Evolutionary conservation across 2,888 invertebrate species (phyloP), one percentile per base, ranked within the genome.

Genomic region (Lymantria monacha): DNA sequence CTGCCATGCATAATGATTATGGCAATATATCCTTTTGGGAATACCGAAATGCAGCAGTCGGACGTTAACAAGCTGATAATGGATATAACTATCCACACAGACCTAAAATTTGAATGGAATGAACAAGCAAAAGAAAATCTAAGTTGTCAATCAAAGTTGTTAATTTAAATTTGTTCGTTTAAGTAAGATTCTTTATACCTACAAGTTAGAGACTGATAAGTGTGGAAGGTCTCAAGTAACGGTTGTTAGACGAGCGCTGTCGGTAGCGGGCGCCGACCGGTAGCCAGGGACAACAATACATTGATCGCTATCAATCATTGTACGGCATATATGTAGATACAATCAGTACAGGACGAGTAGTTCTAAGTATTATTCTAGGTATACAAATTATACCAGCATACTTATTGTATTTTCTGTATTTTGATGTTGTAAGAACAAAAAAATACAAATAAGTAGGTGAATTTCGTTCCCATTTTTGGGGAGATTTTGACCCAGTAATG

Each of bases 221-320:
- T 66, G 51, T 55, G 56, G 66, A 62, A 63, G 59, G 59, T 61
- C 66, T 53, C 46, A 3, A 53, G 51, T 54, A 59, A 62, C 66
- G 56, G 59, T 52, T 42, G 42, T 36, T 42, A n/a, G 14, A 43
- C 43, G 12, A 14, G 37, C 42, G 31, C 13, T 42, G 31, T 9
- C 13, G 41, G 12, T 12, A 38, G 1, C 12, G 38, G n/a, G 12
- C 38, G 37, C 40, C 44, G 44, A 48, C 42, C 10, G 40, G 54
- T 38, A 47, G 59, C 44, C 42, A 14, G 31, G 30, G 13, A 31
- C 45, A 46, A 64, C 62, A 64, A 62, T 57, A 44, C 38, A 47
- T 22, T 44, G 66, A 63, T 62, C 22, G 46, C 37, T 49, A 66
- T 66, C 63, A 52, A 12, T 41, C 41, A 30, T 40, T 36, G 45